These are phyloP conservation scores for Mylabris phalerata DNA, from an alignment of 1,140 invertebrate genomes.

Conservation along the genomic window DNA sequence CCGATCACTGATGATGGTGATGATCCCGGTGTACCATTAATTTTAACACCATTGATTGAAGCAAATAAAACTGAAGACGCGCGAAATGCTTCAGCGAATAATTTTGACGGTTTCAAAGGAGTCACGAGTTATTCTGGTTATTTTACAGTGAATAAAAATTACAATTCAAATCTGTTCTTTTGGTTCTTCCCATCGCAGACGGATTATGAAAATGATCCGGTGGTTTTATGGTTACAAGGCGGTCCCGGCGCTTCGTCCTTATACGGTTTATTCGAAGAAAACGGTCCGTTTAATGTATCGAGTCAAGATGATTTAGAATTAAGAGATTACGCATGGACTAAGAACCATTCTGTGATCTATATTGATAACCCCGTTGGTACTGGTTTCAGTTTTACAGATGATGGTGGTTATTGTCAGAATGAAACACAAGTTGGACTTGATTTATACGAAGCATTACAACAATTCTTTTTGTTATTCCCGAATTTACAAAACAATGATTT, in stretches of 20 bases:
- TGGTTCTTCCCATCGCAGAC: constrained; percentile 67
- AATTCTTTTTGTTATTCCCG: no score
- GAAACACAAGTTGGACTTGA: no score
- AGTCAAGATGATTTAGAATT: constrained; percentile 42
- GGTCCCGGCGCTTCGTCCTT: constrained; percentile 64
- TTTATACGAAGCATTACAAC: no score
- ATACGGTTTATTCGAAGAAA: constrained; percentile 65
- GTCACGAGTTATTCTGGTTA: constrained; percentile 52
- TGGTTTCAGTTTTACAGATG: constrained; percentile 65
- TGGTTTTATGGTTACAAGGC: constrained; percentile 71
- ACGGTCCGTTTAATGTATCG: constrained; percentile 53
- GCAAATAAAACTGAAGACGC: constrained; percentile 45
- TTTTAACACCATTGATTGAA: constrained; percentile 49
- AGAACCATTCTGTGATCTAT: constrained; percentile 66
- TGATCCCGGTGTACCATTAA: constrained; percentile 48
- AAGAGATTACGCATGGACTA: constrained; percentile 63
- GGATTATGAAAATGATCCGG: constrained; percentile 47
- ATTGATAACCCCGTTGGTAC: constrained; percentile 85
- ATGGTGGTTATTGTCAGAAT: constrained; percentile 53
- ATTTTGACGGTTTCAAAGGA: constrained; percentile 33
- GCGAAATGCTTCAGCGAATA: constrained; percentile 17
- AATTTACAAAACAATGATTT: constrained; percentile 62
- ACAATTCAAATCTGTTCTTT: constrained; percentile 66
- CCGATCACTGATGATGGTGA: constrained; percentile 19
- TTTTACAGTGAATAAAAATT: constrained; percentile 60